A percentile compares a stretch with the other conserved stretches of the same genome.
phyloP scores from a whole-genome alignment of 2,888 invertebrate species.

The Scaptomyza flava region DNA sequence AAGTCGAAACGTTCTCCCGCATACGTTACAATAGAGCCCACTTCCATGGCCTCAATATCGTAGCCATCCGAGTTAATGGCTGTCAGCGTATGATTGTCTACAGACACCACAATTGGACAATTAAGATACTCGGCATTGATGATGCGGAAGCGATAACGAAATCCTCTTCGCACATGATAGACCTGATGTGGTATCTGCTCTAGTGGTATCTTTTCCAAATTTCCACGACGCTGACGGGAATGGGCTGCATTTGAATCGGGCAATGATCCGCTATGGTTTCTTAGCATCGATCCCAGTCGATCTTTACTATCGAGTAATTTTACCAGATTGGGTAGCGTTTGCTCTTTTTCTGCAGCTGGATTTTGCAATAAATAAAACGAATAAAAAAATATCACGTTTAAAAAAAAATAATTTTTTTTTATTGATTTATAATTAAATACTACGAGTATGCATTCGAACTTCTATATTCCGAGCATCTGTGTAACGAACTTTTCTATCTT shows the following conservation, averaged over 20 bases:
- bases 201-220: slow-evolving; percentile 59
- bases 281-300: slow-evolving; percentile 18
- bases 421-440: no score
- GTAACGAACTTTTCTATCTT: no score
- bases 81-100: slow-evolving; percentile 92
- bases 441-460: no score
- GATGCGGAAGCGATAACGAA: slow-evolving; percentile 91
- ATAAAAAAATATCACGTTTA: neutral
- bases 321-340: slow-evolving; percentile 29
- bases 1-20: slow-evolving; percentile 96
- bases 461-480: no score
- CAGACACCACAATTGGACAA: slow-evolving; percentile 92
- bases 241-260: slow-evolving; percentile 21
- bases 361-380: neutral
- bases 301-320: slow-evolving; percentile 49
- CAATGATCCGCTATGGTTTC: slow-evolving; percentile 30
- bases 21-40: slow-evolving; percentile 90
- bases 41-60: slow-evolving; percentile 90
- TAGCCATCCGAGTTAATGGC: slow-evolving; percentile 92
- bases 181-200: slow-evolving; percentile 79
- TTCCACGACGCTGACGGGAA: slow-evolving; percentile 58
- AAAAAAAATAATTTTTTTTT: neutral
- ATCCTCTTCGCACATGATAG: slow-evolving; percentile 85
- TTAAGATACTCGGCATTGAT: slow-evolving; percentile 95
- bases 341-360: neutral